Evolutionary conservation across 2,888 invertebrate genomes (phyloP), one percentile per base, ranked within the genome.

Genomic region (Chouioia cunea): DNA sequence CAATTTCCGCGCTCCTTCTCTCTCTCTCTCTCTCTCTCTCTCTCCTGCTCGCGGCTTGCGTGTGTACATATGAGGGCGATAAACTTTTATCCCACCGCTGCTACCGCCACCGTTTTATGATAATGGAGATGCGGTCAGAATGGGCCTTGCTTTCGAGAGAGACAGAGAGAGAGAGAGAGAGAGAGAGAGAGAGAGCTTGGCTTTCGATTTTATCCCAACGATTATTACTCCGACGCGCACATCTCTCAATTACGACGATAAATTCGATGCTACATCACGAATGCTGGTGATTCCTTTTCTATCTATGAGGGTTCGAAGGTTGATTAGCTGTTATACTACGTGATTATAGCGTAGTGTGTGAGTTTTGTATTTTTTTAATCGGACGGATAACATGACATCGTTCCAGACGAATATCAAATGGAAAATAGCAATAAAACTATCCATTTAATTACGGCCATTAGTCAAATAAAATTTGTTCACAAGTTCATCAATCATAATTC

Each of bases 121-220:
- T 71, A 71, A 71, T 67, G 67, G 71, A 71, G 64, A 58, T 65
- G 65, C 60, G 70, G 70, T 70, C 64, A 64, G 58, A 70, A 64
- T 59, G 63, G 20, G 46, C 44, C 44, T 56, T 58, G 65, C 57
- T 12, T 43, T 46, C 47, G 54, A 27, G 54, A 36, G 36, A 8
- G 36, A 36, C 10, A 36, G 36, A 36, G 36, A 36, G 36, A 8
- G 36, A 36, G 36, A 36, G 36, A 36, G 36, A 36, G 54, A 27
- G 54, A 36, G 36, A 8, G 36, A 36, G 36, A 36, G 36, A 36
- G 36, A 36, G n/a, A 36, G 10, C 36, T 36, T 36, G 36, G 36
- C 36, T 36, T 10, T 36, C 16, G 43, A 22, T 50, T 46, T 53
- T 20, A 27, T 46, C n/a, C 58, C 50, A 68, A 68, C 48, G 67